Evolutionary conservation across 2,113 vertebrate genomes (phyloP), one percentile per base, ranked within the genome.

Genomic region (Ploceus nigricollis): DNA sequence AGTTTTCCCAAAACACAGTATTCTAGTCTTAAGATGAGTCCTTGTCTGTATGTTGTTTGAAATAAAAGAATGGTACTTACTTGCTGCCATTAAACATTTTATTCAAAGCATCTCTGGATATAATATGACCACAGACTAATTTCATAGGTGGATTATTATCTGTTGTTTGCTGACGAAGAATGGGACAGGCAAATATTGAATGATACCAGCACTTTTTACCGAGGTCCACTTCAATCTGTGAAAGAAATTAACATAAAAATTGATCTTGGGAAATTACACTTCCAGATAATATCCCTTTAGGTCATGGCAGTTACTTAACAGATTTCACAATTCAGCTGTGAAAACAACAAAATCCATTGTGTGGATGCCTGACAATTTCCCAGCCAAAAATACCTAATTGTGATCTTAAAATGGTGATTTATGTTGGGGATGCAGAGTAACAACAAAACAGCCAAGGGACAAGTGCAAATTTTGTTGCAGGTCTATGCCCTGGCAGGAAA

Each of bases 41-140:
- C 23, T 47, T 71, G 11, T 40, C 56, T 58, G 7, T 16, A 24
- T 8, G 24, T 42, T 51, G 39, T 33, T 69, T 53, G 70, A 64
- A 94, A 89, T 17, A 33, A 51, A 87, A 68, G 73, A 75, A 53
- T 30, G 48, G 56, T 56, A 98, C 98, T 98, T 98, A 99, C 98
- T 99, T 99, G 98, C 98, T 99, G 95, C 98, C 98, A 93, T 98
- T 99, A 95, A 99, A 98, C 98, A 99, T 98, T 98, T 99, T 99
- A 98, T 98, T 99, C 96, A 99, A 98, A 96, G 98, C 98, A 88
- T 99, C 98, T 98, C 98, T 98, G 84, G 98, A 99, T 97, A 99
- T 99, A 96, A 99, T 98, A 85, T 99, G 98, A 82, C 98, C 98
- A 95, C 98, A 99, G 76, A 99, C 98, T 95, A 99, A 89, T 84